A percentile compares a stretch with the other conserved stretches of the same genome.
phyloP scores from a whole-genome alignment of 2,888 invertebrate genomes.

The Drosophila barbarae region DNA sequence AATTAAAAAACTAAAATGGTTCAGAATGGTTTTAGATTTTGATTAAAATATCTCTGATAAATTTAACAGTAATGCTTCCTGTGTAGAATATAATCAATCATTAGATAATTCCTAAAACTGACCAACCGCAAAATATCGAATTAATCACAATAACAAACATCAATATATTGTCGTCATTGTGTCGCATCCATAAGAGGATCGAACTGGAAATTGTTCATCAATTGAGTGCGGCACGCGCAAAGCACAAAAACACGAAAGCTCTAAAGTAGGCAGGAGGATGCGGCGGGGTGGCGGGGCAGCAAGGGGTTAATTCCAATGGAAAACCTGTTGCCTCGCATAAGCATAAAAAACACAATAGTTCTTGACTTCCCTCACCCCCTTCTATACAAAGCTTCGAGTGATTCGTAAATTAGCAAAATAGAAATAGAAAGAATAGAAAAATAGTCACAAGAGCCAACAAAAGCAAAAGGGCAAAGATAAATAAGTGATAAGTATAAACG shows the following conservation, averaged over 20 bases:
- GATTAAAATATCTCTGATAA: not conserved
- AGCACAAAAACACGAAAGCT: constrained; percentile 8
- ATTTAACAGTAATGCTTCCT: not conserved
- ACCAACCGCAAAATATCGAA: constrained; percentile 26
- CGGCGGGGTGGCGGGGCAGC: not conserved
- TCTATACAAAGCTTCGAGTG: constrained; percentile 19
- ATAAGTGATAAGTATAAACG: not conserved
- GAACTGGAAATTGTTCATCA: constrained; percentile 64
- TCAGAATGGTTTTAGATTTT: not conserved
- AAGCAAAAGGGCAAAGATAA: not conserved
- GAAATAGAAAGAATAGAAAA: constrained; percentile 40
- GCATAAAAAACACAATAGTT: constrained; percentile 43
- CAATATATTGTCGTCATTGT: constrained; percentile 18
- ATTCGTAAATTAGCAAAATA: constrained; percentile 62
- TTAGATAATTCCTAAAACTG: constrained; percentile 17
- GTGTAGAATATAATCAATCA: not conserved
- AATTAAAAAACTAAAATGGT: not conserved
- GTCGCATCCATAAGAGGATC: constrained; percentile 50
- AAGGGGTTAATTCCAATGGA: constrained; percentile 40
- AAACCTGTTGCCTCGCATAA: constrained; percentile 63
- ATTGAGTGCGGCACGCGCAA: constrained; percentile 65
- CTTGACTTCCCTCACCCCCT: not conserved
- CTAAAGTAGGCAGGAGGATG: too few species aligned
- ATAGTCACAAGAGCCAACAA: constrained; percentile 43
- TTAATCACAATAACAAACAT: constrained; percentile 12